Evolutionary conservation across 1,140 invertebrate species (phyloP), one percentile per base, ranked within the genome.

Genomic region (Zaprionus ornatus): DNA sequence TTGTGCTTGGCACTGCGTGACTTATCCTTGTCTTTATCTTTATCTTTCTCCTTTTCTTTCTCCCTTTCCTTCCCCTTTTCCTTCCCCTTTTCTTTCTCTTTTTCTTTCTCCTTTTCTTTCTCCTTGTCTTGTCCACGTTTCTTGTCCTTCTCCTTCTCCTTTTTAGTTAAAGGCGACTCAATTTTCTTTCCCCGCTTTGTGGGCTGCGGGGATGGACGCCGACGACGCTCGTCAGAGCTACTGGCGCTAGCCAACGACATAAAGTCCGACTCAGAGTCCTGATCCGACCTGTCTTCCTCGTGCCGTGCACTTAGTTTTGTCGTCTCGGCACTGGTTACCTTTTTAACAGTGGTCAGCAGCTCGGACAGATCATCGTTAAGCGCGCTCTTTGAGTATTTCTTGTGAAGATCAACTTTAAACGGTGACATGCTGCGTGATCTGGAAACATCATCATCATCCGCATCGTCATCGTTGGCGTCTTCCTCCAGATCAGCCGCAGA

Each of bases 361-460:
- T 91, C 88, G 45, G 85, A 88, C 55, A 92, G 81, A 91, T 92
- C 91, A 75, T 92, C 91, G 61, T 91, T 93, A 64, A 92, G 86
- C 45, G 92, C 92, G 82, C 92, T 92, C 88, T 92, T 92, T 52
- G 92, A 92, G 88, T 92, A 92, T 91, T 92, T 92, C 59, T 92
- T 92, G 70, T 92, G 92, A 27, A 92, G 81, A 92, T 92, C 92
- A 67, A 92, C 92, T 61, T 92, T 92, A 27, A 92, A 92, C 5
- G 91, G 91, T 3, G 91, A 92, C 88, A 91, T 91, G 64, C 91
- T 92, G 37, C 88, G 83, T 13, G 82, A 90, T 32, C 80, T 19
- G 1, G 79, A 78, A 32, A 57, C 74, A 73, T 79, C 79, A 13
- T 80, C 82, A 29, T 88, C 74, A 4, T 77, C 77, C 9, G 74